Evolutionary conservation across 1,140 invertebrate species (phyloP).

Genomic region (Anoplophora glabripennis): DNA sequence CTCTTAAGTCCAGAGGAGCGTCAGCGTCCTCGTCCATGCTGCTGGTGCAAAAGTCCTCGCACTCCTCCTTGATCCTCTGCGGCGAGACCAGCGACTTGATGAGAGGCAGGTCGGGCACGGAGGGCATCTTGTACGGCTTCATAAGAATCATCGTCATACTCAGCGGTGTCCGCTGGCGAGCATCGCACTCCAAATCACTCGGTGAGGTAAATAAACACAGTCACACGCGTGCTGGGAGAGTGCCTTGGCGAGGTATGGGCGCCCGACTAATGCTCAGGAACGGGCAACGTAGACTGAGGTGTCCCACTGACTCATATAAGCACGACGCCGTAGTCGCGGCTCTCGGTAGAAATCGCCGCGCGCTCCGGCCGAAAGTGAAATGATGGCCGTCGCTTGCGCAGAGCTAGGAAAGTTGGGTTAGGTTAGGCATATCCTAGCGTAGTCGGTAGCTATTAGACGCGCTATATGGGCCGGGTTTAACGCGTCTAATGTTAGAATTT

Average conservation of each 20-base stretch:
- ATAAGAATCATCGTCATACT: constrained; percentile 2
- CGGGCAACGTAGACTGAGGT: constrained; percentile 7
- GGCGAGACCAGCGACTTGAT: constrained; percentile 4
- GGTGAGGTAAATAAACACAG: neutral
- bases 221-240: neutral
- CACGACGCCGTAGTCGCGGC: neutral
- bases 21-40: constrained; percentile 27
- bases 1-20: constrained; percentile 60
- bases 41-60: constrained; percentile 49
- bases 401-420: constrained; percentile 20
- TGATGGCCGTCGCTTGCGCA: constrained; percentile 11
- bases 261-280: neutral
- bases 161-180: neutral
- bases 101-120: constrained; percentile 20
- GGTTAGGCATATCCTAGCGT: constrained; percentile 14
- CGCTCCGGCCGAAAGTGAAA: constrained; percentile 13
- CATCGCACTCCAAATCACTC: neutral
- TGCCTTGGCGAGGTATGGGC: neutral
- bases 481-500: constrained; percentile 13
- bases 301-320: constrained; percentile 20
- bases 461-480: neutral
- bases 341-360: constrained; percentile 5
- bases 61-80: constrained; percentile 39
- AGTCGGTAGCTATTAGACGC: constrained; percentile 12
- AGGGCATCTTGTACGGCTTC: constrained; percentile 26